Evolutionary conservation across 1,140 invertebrate species (phyloP).

Genomic region (Brachionus manjavacas): DNA sequence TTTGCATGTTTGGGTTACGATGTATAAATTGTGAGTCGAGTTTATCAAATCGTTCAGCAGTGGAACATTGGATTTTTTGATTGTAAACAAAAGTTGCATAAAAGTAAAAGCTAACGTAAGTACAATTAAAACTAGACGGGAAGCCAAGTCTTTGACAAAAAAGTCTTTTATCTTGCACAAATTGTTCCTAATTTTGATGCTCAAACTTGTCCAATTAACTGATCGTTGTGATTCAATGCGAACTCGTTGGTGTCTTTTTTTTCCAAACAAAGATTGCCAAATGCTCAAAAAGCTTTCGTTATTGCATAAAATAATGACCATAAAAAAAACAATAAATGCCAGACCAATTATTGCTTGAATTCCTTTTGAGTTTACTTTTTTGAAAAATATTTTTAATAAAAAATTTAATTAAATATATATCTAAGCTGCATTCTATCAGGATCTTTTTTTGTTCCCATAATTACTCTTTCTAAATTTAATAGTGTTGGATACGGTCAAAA

Average conservation of each 20-base stretch:
- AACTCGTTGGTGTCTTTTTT: not conserved
- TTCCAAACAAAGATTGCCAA: constrained; percentile 6
- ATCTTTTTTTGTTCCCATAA: too few species aligned
- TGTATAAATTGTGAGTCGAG: not conserved
- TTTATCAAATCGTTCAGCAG: not conserved
- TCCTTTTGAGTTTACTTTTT: constrained; percentile 24
- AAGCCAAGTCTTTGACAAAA: not conserved
- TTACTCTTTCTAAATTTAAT: too few species aligned
- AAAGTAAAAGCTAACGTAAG: not conserved
- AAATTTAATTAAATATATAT: too few species aligned
- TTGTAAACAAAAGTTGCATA: not conserved
- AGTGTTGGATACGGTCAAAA: too few species aligned
- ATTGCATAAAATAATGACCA: not conserved
- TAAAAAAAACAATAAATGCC: not conserved
- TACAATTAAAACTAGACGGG: not conserved
- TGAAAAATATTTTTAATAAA: too few species aligned
- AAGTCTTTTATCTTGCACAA: not conserved
- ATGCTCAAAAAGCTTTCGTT: not conserved
- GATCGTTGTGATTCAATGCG: not conserved
- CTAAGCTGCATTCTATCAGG: not conserved
- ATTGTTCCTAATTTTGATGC: not conserved
- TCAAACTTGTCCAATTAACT: constrained; percentile 21
- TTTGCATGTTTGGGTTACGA: not conserved
- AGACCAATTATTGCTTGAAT: constrained; percentile 32
- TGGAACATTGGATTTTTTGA: not conserved